Evolutionary conservation across 2,888 invertebrate genomes (phyloP), one percentile per base, ranked within the genome.

Genomic region (Chrysolina americana): DNA sequence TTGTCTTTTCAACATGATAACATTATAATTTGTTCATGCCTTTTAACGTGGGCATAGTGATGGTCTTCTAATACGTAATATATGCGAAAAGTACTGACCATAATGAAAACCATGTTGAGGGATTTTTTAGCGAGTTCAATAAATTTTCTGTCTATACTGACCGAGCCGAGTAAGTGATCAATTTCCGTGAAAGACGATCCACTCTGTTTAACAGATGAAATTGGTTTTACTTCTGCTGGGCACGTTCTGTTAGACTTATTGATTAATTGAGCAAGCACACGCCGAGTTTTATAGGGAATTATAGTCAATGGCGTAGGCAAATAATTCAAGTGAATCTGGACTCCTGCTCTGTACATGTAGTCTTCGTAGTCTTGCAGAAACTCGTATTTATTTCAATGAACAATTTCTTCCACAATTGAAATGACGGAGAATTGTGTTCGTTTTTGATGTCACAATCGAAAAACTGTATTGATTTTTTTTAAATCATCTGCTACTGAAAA

Each of bases 241-340:
- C 70, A 53, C 65, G 63, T 65, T 70, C 70, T 53, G 21, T 70
- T 65, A 64, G 56, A 47, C 70, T 44, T 69, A 69, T 70, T 65
- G 70, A 70, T 65, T 70, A 41, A 70, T 70, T 65, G 65, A 36
- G 9, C 13, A 56, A 56, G 62, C 66, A 72, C 68, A 72, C 41
- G 71, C 23, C 47, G 62, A 28, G 62, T 41, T 62, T 50, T 36
- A 47, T 48, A 19, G 70, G 41, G 17, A 76, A 72, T 76, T 65
- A 48, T 65, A 48, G 65, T 64, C 44, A 28, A 68, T 53, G 56
- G 28, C 41, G 53, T 9, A 17, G 59, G 15, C 59, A 17, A 36
- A 59, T 36, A n/a, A 59, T n/a, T 59, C 23, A 56, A 23, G 11
- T 47, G 15, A 17, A 50, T 59, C 36, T n/a, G n/a, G 28, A 9